Conservation (phyloP, 2,113 vertebrate species). For the Heptranchias perlo region DNA sequence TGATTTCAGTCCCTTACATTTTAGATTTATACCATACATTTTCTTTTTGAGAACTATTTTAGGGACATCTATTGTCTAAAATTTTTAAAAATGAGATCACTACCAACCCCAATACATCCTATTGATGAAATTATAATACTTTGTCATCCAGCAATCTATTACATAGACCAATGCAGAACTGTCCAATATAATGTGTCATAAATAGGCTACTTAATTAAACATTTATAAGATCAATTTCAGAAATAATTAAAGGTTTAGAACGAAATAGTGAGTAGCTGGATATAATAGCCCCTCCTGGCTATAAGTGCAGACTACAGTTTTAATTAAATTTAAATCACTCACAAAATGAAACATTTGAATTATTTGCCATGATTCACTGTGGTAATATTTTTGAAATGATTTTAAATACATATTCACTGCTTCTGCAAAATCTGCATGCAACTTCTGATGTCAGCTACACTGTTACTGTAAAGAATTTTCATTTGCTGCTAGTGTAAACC, state of each 20-base stretch:
- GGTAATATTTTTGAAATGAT: neutral
- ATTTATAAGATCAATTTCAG: conserved; percentile 32
- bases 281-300: neutral
- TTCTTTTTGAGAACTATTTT: neutral
- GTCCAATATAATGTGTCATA: neutral
- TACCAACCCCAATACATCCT: neutral
- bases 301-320: neutral
- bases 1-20: neutral
- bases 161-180: neutral
- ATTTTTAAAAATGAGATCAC: neutral
- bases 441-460: neutral
- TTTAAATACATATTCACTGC: neutral
- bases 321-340: conserved; percentile 14
- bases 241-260: neutral
- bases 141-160: neutral
- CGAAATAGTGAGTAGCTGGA: neutral
- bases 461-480: neutral
- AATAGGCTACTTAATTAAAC: conserved; percentile 15
- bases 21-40: neutral
- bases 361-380: neutral
- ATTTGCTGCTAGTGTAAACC: neutral
- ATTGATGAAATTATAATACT: conserved; percentile 23
- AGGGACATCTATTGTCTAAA: neutral
- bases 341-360: conserved; percentile 2
- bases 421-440: neutral